Evolutionary conservation across 2,113 vertebrate species (phyloP).

Genomic region (Monopterus albus): DNA sequence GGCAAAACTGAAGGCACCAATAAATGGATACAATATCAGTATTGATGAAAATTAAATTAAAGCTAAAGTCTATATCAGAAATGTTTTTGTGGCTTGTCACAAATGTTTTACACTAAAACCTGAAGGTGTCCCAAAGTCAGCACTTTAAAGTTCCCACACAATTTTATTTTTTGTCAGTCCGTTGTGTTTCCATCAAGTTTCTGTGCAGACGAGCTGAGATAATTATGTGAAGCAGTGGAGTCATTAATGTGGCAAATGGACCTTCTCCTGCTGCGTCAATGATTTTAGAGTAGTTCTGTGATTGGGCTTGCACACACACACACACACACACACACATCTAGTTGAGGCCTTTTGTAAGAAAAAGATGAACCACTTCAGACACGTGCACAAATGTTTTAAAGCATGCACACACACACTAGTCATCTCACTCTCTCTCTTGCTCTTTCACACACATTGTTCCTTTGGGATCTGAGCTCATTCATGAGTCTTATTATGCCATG

Average conservation of each 20-base stretch:
- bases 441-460: constrained; percentile 59
- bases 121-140: constrained; percentile 1
- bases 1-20: too few relatives aligned
- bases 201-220: constrained; percentile 26
- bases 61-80: too few relatives aligned
- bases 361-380: constrained; percentile 14
- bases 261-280: constrained; percentile 33
- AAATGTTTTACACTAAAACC: too few relatives aligned
- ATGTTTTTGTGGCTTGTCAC: too few relatives aligned
- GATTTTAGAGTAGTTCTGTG: constrained; percentile 35
- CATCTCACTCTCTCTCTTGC: neutral
- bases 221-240: constrained; percentile 29
- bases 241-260: constrained; percentile 45
- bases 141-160: constrained; percentile 7
- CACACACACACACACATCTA: neutral
- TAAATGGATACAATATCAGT: too few relatives aligned
- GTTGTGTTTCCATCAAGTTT: neutral
- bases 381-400: constrained; percentile 2
- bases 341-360: neutral
- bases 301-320: constrained; percentile 2
- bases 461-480: constrained; percentile 69
- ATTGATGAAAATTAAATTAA: too few relatives aligned
- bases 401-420: constrained; percentile 29
- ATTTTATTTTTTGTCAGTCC: neutral
- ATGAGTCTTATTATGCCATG: constrained; percentile 69